Evolutionary conservation across 1,140 invertebrate genomes (phyloP).

Genomic region (Pectinophora gossypiella): DNA sequence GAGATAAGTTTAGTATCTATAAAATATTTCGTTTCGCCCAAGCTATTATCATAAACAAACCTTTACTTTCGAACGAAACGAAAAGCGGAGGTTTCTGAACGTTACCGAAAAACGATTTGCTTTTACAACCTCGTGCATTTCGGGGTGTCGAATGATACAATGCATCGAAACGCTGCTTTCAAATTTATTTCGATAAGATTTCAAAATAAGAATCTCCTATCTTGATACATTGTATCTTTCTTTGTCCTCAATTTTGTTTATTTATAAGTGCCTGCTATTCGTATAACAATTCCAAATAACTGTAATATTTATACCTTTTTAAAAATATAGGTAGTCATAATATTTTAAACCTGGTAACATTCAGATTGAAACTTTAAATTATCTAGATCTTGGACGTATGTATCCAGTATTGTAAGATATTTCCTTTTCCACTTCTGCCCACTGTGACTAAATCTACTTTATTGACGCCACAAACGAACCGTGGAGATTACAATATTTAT

Average conservation of each 20-base stretch:
- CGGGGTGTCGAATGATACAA: not conserved
- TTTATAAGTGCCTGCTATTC: too few species aligned
- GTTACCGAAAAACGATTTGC: not conserved
- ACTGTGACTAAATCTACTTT: not conserved
- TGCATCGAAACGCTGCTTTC: not conserved
- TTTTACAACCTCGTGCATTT: not conserved
- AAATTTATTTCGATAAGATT: not conserved
- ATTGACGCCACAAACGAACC: conserved; percentile 24
- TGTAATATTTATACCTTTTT: too few species aligned
- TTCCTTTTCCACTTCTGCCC: not conserved
- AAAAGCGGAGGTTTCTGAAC: not conserved
- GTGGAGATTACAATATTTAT: conserved; percentile 57
- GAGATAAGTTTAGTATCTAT: not conserved
- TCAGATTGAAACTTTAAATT: too few species aligned
- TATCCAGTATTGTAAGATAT: not conserved
- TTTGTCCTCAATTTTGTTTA: too few species aligned
- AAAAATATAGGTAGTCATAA: too few species aligned
- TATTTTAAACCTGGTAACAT: too few species aligned
- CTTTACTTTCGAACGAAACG: not conserved
- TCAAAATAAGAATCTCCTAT: too few species aligned
- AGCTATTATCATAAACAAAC: not conserved
- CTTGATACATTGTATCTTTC: too few species aligned
- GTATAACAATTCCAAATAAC: too few species aligned
- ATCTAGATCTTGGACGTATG: too few species aligned
- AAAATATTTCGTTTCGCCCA: not conserved